Conservation (phyloP, 2,797 vertebrate species). For the Spinus olivaceus region DNA sequence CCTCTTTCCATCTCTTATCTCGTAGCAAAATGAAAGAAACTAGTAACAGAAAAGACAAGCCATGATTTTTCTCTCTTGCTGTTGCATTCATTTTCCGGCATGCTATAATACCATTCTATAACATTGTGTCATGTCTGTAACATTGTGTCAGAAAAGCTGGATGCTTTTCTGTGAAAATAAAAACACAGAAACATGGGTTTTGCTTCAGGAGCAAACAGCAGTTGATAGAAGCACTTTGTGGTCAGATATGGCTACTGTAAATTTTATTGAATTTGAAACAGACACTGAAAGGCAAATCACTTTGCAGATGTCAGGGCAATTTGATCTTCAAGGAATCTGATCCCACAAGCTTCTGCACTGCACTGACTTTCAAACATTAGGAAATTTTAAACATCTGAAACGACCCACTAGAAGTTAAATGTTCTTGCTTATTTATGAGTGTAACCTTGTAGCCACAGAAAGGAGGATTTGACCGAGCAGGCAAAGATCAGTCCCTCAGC, state of each 20-base stretch:
- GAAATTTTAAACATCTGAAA: background rate
- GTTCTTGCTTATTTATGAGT: background rate
- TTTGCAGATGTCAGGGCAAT: conserved; percentile 36
- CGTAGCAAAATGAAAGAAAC: background rate
- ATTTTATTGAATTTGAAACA: conserved; percentile 53
- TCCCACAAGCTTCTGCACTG: background rate
- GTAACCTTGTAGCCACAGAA: background rate
- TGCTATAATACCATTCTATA: background rate
- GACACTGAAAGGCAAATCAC: conserved; percentile 16
- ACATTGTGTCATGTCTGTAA: background rate
- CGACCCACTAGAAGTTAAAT: background rate
- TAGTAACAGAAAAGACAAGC: background rate
- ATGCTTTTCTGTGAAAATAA: background rate
- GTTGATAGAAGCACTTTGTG: conserved; percentile 9
- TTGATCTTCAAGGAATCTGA: background rate
- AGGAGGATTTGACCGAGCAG: background rate
- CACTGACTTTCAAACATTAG: background rate
- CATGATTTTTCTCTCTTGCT: background rate
- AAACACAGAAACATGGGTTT: background rate
- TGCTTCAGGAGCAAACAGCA: background rate
- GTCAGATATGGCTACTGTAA: conserved; percentile 32
- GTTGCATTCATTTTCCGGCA: background rate
- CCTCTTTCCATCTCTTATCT: background rate
- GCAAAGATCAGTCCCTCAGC: background rate
- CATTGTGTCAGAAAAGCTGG: background rate